Evolutionary conservation across 2,888 invertebrate species (phyloP).

Genomic region (Autographa gamma): DNA sequence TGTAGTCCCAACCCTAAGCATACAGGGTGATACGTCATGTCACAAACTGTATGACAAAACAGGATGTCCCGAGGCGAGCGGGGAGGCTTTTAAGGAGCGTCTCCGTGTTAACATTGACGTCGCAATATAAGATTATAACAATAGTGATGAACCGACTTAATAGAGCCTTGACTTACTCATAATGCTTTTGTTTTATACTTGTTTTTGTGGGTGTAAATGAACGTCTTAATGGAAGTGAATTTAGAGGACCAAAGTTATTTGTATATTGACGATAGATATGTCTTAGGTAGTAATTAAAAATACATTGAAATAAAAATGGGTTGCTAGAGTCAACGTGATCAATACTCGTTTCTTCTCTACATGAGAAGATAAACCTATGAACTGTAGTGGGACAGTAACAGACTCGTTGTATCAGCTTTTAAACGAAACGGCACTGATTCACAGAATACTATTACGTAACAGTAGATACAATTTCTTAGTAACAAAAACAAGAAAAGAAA

Average conservation of each 20-base stretch:
- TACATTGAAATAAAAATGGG: too few species aligned
- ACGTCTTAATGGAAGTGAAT: neutral
- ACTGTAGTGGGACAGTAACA: neutral
- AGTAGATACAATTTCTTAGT: neutral
- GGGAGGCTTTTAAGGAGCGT: conserved; percentile 72
- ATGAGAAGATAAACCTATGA: too few species aligned
- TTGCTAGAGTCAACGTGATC: neutral
- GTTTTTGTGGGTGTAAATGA: neutral
- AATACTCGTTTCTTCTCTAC: neutral
- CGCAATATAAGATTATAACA: conserved; percentile 51
- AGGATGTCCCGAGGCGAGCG: conserved; percentile 71
- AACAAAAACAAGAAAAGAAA: neutral
- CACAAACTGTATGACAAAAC: conserved; percentile 73
- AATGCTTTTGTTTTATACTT: conserved; percentile 8
- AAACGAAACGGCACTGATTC: too few species aligned
- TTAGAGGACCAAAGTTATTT: too few species aligned
- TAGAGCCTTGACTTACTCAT: conserved; percentile 13
- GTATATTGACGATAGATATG: too few species aligned
- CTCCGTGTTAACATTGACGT: conserved; percentile 51
- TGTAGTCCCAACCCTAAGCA: conserved; percentile 58
- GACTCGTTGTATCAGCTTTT: neutral
- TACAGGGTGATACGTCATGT: conserved; percentile 67
- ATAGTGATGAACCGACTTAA: conserved; percentile 27
- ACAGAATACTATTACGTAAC: neutral
- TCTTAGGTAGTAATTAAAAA: too few species aligned